phyloP scores from a whole-genome alignment of 2,888 invertebrate genomes.

The Emesis furor region DNA sequence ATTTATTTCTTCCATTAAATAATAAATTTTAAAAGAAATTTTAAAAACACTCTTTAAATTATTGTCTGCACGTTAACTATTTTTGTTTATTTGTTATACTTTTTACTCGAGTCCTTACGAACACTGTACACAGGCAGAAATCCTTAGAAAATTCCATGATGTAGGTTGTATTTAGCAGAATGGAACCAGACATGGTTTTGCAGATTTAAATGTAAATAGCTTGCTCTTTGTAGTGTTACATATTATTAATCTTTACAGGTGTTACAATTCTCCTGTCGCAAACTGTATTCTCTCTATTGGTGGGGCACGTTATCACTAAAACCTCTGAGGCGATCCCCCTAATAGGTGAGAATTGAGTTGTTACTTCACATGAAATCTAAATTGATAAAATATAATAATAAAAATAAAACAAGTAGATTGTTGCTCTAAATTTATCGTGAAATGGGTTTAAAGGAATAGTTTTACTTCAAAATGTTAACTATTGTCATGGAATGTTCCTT shows the following conservation, averaged over 20 bases:
- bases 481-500: slow-evolving; percentile 84
- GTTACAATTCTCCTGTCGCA: slow-evolving; percentile 99
- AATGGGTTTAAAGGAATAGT: slow-evolving; percentile 85
- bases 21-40: slow-evolving; percentile 74
- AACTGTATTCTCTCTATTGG: slow-evolving; percentile 99
- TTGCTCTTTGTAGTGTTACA: slow-evolving; percentile 17
- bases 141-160: slow-evolving; percentile 56
- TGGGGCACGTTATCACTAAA: slow-evolving; percentile 99
- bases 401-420: slow-evolving; percentile 76
- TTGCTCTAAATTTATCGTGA: slow-evolving; percentile 79
- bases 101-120: slow-evolving; percentile 89
- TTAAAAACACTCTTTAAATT: slow-evolving; percentile 81
- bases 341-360: slow-evolving; percentile 95
- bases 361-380: slow-evolving; percentile 37
- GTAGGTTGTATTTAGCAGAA: slow-evolving; percentile 35
- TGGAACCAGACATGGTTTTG: slow-evolving; percentile 27
- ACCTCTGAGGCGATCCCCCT: slow-evolving; percentile 99
- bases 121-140: slow-evolving; percentile 89
- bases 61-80: slow-evolving; percentile 85
- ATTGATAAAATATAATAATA: slow-evolving; percentile 40
- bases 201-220: slow-evolving; percentile 28
- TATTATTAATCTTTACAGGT: slow-evolving; percentile 96
- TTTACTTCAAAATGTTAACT: slow-evolving; percentile 51
- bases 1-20: slow-evolving; percentile 38
- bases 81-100: slow-evolving; percentile 86